Evolutionary conservation across 2,888 invertebrate genomes (phyloP).

Genomic region (Furcula furcula): DNA sequence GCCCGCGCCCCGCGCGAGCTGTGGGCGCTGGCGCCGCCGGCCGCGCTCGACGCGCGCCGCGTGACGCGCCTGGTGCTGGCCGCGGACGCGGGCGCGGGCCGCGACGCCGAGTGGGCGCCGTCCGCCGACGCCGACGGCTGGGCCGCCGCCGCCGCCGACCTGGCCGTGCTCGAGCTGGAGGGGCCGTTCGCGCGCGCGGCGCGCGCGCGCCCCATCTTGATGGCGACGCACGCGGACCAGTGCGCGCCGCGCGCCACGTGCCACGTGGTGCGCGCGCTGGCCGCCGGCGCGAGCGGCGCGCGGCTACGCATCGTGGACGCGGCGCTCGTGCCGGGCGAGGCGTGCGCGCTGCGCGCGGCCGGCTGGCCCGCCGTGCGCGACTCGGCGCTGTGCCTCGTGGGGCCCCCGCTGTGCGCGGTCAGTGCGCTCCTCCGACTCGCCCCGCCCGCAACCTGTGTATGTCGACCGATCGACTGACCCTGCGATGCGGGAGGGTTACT

Average conservation of each 20-base stretch:
- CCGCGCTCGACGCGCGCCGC: constrained; percentile 23
- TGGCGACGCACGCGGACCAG: constrained; percentile 42
- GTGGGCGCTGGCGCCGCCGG: constrained; percentile 39
- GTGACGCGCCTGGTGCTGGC: constrained; percentile 26
- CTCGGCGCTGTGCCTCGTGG: constrained; percentile 48
- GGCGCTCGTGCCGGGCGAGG: constrained; percentile 19
- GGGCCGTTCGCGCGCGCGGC: constrained; percentile 42
- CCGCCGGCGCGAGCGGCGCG: constrained; percentile 24
- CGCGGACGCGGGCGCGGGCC: constrained; percentile 14
- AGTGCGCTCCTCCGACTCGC: too few species aligned
- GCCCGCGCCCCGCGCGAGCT: constrained; percentile 25
- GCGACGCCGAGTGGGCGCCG: constrained; percentile 11
- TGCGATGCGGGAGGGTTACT: too few species aligned
- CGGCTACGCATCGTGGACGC: constrained; percentile 37
- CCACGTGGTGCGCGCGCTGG: constrained; percentile 42
- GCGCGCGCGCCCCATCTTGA: constrained; percentile 50
- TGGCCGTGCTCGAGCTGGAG: constrained; percentile 59
- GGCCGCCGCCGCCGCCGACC: constrained; percentile 30
- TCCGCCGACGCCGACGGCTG: constrained; percentile 18
- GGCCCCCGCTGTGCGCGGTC: constrained; percentile 51
- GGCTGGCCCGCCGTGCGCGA: constrained; percentile 41
- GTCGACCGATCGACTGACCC: too few species aligned
- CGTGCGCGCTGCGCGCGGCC: constrained; percentile 35
- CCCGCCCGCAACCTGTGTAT: too few species aligned
- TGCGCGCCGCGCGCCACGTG: constrained; percentile 38